Conservation (phyloP, 2,888 invertebrate genomes). For the Eupithecia abbreviata region DNA sequence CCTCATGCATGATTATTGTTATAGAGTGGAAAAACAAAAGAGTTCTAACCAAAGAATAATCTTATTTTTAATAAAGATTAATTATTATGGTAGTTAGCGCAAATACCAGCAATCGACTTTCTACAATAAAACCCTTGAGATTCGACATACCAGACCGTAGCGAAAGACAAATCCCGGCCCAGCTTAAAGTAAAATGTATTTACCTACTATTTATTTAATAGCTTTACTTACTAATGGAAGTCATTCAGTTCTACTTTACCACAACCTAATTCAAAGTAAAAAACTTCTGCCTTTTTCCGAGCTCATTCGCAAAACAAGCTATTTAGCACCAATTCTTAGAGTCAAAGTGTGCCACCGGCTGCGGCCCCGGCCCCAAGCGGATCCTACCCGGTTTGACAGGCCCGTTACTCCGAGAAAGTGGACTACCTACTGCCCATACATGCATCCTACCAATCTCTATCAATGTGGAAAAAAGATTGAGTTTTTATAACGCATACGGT, state of each 20-base stretch:
- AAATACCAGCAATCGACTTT: not conserved
- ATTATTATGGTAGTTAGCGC: not conserved
- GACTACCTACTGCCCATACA: constrained; percentile 43
- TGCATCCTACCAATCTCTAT: constrained; percentile 42
- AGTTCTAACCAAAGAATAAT: not conserved
- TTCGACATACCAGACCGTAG: not conserved
- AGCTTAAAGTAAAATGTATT: not conserved
- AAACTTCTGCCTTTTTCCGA: constrained; percentile 13
- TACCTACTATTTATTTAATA: not conserved
- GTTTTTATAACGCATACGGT: constrained; percentile 17
- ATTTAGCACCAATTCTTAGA: constrained; percentile 19
- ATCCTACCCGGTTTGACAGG: constrained; percentile 49
- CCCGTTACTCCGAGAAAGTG: constrained; percentile 65
- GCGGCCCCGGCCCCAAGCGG: constrained; percentile 42
- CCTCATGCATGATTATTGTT: not conserved
- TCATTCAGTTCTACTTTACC: not conserved
- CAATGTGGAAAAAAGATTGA: constrained; percentile 14
- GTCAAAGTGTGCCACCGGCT: constrained; percentile 50
- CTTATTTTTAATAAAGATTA: not conserved
- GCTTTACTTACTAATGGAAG: not conserved
- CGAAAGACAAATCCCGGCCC: not conserved
- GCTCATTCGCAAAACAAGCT: constrained; percentile 9
- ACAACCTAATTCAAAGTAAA: not conserved
- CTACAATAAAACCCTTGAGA: not conserved
- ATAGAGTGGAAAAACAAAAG: not conserved